Evolutionary conservation across 2,113 vertebrate species (phyloP).

Genomic region (Tragulus kanchil): DNA sequence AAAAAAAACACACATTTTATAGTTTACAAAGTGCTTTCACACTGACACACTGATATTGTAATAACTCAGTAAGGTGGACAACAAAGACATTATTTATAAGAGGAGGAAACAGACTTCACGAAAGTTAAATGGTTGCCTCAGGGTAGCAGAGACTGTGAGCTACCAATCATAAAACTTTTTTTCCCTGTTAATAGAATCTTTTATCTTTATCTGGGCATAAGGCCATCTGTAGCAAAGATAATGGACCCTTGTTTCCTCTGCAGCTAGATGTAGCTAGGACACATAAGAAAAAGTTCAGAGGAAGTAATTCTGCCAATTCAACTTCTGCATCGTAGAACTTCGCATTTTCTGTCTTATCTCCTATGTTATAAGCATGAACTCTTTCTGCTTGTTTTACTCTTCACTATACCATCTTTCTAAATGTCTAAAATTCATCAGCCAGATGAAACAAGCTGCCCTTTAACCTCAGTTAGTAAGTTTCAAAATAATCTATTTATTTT

Average conservation of each 20-base stretch:
- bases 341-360: not conserved
- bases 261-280: not conserved
- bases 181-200: not conserved
- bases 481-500: not conserved
- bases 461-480: not conserved
- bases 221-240: not conserved
- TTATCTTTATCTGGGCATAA: not conserved
- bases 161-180: not conserved
- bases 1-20: not conserved
- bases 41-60: not conserved
- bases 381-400: not conserved
- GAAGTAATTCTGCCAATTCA: constrained; percentile 14
- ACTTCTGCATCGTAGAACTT: not conserved
- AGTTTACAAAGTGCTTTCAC: not conserved
- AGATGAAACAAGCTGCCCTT: not conserved
- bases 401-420: not conserved
- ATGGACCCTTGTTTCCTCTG: not conserved
- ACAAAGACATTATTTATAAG: not conserved
- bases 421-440: constrained; percentile 9
- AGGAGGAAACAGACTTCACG: constrained; percentile 7
- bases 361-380: not conserved
- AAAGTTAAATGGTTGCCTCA: not conserved
- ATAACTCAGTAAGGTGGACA: not conserved
- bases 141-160: not conserved
- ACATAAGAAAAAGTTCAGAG: not conserved